Base-by-base conservation (phyloP, 2,113 vertebrate genomes). In the Aspiorhynchus laticeps region DNA sequence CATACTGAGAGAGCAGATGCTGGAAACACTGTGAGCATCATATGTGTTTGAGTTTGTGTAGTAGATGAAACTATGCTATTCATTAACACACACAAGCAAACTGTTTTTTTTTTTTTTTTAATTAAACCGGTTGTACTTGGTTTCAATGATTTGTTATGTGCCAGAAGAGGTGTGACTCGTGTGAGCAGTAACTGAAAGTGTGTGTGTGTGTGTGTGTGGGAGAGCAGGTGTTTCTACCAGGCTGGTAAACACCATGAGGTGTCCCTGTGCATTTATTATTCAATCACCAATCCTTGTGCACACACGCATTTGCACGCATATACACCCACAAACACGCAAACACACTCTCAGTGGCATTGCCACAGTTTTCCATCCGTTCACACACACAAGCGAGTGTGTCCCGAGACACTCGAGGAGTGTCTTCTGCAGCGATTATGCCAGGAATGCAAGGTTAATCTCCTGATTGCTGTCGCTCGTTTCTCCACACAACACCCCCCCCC, bases 171-270 rank as follows among this genome's bases (percentile, higher is more conserved):
- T 53, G 17, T n/a, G n/a, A n/a, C n/a, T n/a, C n/a, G n/a, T n/a
- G n/a, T 53, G 17, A 53, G 51, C 51, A 21, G 51, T 53, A 53
- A 53, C 51, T 33, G 33, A 7, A 59, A 12, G n/a, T n/a, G n/a
- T n/a, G n/a, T n/a, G 85, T 19, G 69, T 2, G 75, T 38, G 75
- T 28, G 46, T 81, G 48, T 73, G 28, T 48, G 31, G 19, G n/a
- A 19, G 83, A 38, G 71, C 73, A 85, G 80, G 38, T 84, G 88
- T 89, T 59, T 87, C 80, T 89, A 85, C 67, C 59, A 85, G 81
- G 69, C 83, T 82, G 82, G 77, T 81, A 69, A 36, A 86, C 82
- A 89, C 88, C 80, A 67, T 82, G 80, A 82, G n/a, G 59, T 80
- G 78, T 82, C 80, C 59, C 59, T 67, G 80, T 82, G 59, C 80